Base-by-base conservation (phyloP, 2,888 invertebrate species). In the Scaptodrosophila latifasciaeformis region DNA sequence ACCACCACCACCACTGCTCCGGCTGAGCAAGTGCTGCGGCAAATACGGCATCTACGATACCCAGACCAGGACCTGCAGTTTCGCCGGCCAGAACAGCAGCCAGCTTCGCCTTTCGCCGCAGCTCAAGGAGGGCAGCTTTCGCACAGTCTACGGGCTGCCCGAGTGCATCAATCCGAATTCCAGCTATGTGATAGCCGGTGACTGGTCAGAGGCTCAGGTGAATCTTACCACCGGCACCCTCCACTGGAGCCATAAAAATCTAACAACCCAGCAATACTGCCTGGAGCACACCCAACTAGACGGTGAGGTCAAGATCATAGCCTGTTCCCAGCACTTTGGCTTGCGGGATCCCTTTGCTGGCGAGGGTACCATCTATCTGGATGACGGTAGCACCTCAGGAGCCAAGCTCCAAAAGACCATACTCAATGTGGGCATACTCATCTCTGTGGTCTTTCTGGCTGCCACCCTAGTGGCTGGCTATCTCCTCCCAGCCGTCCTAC, bases 401-500 rank as follows among this genome's bases (percentile, higher is more conserved):
- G 62, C 82, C 43, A 89, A 90, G 79, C 45, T 91, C 43, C 88
- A 93, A 47, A 92, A 92, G 86, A 90, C 90, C 47, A 86, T 95
- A 66, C 93, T 94, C 83, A 93, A 94, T 56, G 90, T 91, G 53
- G 93, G 92, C 57, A 88, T 95, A 82, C 91, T 94, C 54, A 89
- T 95, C 72, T 94, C 94, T 72, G 93, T 92, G 2, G 89, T 93
- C 60, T 95, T 95, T 88, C 88, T 95, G 84, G 91, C 92, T 34
- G 92, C 93, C 13, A 95, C 95, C 48, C 87, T 95, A 79, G 92
- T 91, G 40, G 92, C 94, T 9, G 92, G 94, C 13, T 92, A 92
- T 79, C 88, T 94, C 70, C 88, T 94, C 84, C 94, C 94, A 48
- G 92, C 93, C 66, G 92, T 93, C 72, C 92, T 93, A 87, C 95